Percentiles rank a stretch among this genome's conserved stretches.
phyloP scores from a whole-genome alignment of 2,888 invertebrate species.

The Tetanocera ferruginea region DNA sequence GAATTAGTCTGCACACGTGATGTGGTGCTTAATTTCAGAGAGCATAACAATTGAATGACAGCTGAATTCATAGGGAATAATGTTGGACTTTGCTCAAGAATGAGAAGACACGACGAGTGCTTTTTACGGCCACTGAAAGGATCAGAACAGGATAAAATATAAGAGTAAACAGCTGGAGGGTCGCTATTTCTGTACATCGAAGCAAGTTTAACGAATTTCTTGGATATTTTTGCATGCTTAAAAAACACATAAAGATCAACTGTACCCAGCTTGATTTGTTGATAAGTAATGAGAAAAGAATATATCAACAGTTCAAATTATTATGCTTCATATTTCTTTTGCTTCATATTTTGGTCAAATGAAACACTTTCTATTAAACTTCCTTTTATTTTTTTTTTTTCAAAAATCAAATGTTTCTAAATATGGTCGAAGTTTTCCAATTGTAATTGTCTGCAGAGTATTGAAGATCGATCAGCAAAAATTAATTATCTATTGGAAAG shows the following conservation, averaged over 20 bases:
- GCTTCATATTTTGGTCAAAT: no score
- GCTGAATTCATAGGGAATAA: not conserved
- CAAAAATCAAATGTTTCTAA: no score
- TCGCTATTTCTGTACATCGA: not conserved
- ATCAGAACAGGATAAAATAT: not conserved
- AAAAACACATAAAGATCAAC: not conserved
- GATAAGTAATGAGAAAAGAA: not conserved
- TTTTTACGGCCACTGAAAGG: not conserved
- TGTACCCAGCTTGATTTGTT: not conserved
- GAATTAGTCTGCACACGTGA: no score
- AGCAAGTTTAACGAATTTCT: not conserved
- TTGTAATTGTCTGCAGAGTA: no score
- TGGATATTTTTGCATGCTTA: not conserved
- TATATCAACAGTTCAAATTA: no score
- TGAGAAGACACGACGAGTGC: not conserved
- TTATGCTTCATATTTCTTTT: no score
- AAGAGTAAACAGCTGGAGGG: not conserved
- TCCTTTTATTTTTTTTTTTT: no score
- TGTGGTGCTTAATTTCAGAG: no score
- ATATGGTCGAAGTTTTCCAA: no score
- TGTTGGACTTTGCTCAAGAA: not conserved
- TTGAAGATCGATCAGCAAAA: no score
- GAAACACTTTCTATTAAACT: no score
- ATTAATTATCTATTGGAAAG: no score
- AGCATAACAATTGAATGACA: not conserved